A percentile compares a stretch with the other conserved stretches of the same genome.
Conservation (phyloP, 2,113 vertebrate genomes). For the Dipodomys merriami region DNA sequence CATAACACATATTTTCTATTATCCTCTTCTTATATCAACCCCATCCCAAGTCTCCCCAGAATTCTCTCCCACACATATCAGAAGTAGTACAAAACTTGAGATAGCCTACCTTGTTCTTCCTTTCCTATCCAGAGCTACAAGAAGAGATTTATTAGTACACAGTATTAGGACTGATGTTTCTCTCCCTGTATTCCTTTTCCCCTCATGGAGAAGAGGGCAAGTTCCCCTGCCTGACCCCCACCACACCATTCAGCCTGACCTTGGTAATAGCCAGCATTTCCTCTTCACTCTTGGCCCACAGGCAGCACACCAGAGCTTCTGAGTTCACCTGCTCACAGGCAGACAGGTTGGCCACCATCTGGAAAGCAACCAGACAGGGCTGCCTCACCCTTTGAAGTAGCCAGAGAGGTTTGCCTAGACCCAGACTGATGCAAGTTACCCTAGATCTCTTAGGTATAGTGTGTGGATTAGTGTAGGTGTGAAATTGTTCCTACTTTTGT, state of each 20-base stretch:
- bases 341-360: constrained; percentile 84
- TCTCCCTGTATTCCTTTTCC: background rate
- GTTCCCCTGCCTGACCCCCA: background rate
- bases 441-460: background rate
- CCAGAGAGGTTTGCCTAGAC: background rate
- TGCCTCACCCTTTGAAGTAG: background rate
- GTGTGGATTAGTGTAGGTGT: background rate
- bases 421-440: background rate
- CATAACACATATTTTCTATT: too few relatives aligned
- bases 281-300: constrained; percentile 83
- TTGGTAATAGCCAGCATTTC: constrained; percentile 80
- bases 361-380: background rate
- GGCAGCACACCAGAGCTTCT: constrained; percentile 84
- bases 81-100: too few relatives aligned
- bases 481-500: background rate
- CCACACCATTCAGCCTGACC: background rate
- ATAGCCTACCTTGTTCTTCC: too few relatives aligned
- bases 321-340: constrained; percentile 83
- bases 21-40: too few relatives aligned
- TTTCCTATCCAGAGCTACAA: too few relatives aligned
- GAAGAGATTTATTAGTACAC: too few relatives aligned
- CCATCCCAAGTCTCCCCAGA: too few relatives aligned
- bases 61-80: too few relatives aligned
- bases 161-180: background rate
- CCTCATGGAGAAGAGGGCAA: too few relatives aligned